Evolutionary conservation across 2,888 invertebrate species (phyloP).

Genomic region (Drosophila quinaria): DNA sequence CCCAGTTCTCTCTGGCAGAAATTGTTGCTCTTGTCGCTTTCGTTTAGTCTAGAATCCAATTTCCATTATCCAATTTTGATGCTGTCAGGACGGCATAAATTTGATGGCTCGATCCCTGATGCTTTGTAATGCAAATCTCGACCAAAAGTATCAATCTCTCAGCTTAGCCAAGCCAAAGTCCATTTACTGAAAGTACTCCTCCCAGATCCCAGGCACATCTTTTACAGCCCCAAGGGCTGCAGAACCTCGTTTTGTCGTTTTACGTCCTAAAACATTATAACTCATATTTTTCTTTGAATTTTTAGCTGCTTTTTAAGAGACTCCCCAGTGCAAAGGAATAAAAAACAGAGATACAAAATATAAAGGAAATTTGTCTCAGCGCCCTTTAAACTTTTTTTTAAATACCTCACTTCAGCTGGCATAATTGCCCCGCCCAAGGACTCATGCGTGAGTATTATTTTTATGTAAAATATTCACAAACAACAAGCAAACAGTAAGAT

Average conservation of each 20-base stretch:
- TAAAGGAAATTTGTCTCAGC: conserved; percentile 22
- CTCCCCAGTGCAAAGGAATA: conserved; percentile 22
- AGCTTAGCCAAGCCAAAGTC: conserved; percentile 50
- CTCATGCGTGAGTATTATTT: conserved; percentile 50
- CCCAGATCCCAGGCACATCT: conserved; percentile 1
- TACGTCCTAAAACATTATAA: conserved; percentile 47
- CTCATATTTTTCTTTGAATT: conserved; percentile 54
- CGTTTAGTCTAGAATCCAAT: conserved; percentile 66
- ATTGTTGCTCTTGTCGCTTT: conserved; percentile 11
- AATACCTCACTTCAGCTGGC: conserved; percentile 25
- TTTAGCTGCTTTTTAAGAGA: conserved; percentile 31
- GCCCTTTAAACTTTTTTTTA: conserved; percentile 38
- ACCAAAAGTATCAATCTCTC: conserved; percentile 60
- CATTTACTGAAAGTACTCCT: conserved; percentile 40
- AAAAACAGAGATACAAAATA: conserved; percentile 3
- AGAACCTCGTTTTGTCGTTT: conserved; percentile 22
- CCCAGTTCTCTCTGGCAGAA: background rate
- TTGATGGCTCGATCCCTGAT: conserved; percentile 24
- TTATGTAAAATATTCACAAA: conserved; percentile 34
- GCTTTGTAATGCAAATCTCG: conserved; percentile 75
- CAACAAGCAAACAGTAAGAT: conserved; percentile 11
- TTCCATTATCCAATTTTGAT: conserved; percentile 79
- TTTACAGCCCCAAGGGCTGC: conserved; percentile 40
- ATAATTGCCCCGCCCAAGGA: conserved; percentile 33
- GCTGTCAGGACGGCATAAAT: conserved; percentile 71